Evolutionary conservation across 1,140 invertebrate species (phyloP), one percentile per base, ranked within the genome.

Genomic region (Cyrtorhinus lividipennis): DNA sequence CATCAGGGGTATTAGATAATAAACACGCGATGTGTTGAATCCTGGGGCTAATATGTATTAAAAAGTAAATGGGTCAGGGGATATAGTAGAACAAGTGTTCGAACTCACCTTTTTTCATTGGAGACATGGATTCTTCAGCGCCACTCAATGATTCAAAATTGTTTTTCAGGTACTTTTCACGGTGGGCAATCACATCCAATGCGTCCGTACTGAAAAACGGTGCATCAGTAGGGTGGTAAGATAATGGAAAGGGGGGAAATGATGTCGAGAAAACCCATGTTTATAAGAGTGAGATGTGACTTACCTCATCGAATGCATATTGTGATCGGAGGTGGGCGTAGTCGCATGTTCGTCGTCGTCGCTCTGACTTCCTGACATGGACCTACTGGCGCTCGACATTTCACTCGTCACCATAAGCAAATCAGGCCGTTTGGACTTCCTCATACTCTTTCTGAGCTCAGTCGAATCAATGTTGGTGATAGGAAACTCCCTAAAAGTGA

Each of bases 391-490:
- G 57, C 64, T 65, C 13, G 67, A 67, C 25, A 61, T 65, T 62
- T 66, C 64, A 20, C 64, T 62, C 2, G 61, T 56, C 15, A 61
- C 56, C 58, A 67, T 48, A 25, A 68, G 56, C 44, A 66, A 27
- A 24, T 78, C 75, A 59, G 79, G 78, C 23, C 83, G 81, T 71
- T 86, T 85, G 8, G 80, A 77, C 13, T 84, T 80, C 25, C 87
- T 79, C 73, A 87, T 80, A 1, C 88, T 90, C 69, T 86, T 85
- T 18, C 87, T 76, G 59, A 91, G 73, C 71, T 91, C 88, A 61
- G 89, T 86, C 15, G 85, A 86, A 70, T 91, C 87, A 81, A 91
- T 90, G 45, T 88, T 88, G 70, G 87, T 90, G 24, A 92, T 86
- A 63, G 86, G 88, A 69, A 87, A 92, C 68, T 90, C 86, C 69